phyloP scores from a whole-genome alignment of 2,888 invertebrate genomes.

The Heliconius aoede region DNA sequence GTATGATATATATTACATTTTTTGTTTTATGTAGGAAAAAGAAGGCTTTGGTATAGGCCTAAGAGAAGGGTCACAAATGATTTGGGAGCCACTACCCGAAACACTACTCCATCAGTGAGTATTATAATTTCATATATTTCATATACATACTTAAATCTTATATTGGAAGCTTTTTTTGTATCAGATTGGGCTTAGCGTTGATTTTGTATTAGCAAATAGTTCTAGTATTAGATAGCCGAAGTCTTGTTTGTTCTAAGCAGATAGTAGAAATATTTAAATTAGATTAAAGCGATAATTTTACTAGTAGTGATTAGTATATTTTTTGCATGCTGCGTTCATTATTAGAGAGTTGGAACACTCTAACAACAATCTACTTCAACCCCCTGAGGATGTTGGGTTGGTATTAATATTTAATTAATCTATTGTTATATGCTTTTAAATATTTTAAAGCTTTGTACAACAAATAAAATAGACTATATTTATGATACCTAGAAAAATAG shows the following conservation, averaged over 20 bases:
- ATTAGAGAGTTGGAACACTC: constrained; percentile 67
- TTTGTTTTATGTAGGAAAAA: constrained; percentile 83
- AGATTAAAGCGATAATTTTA: neutral
- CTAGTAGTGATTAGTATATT: constrained; percentile 72
- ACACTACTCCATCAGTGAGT: constrained; percentile 69
- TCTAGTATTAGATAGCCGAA: constrained; percentile 28
- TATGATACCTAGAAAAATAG: constrained; percentile 15
- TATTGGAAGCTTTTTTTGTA: constrained; percentile 26
- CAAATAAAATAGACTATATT: neutral
- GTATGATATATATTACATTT: neutral
- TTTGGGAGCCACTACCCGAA: constrained; percentile 83
- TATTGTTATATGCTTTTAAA: neutral
- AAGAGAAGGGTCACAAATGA: constrained; percentile 86
- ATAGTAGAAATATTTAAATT: neutral
- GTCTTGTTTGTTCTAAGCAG: neutral
- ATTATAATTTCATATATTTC: neutral
- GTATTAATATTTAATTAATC: constrained; percentile 55
- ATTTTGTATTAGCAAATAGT: constrained; percentile 7
- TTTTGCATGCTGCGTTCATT: constrained; percentile 80
- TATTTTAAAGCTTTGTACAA: constrained; percentile 4
- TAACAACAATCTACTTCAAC: constrained; percentile 71
- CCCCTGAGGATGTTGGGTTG: constrained; percentile 76
- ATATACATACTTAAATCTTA: constrained; percentile 34
- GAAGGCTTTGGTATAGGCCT: constrained; percentile 87
- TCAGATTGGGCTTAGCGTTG: constrained; percentile 19